Conservation (phyloP, 1,140 invertebrate genomes). For the Venturia canescens region DNA sequence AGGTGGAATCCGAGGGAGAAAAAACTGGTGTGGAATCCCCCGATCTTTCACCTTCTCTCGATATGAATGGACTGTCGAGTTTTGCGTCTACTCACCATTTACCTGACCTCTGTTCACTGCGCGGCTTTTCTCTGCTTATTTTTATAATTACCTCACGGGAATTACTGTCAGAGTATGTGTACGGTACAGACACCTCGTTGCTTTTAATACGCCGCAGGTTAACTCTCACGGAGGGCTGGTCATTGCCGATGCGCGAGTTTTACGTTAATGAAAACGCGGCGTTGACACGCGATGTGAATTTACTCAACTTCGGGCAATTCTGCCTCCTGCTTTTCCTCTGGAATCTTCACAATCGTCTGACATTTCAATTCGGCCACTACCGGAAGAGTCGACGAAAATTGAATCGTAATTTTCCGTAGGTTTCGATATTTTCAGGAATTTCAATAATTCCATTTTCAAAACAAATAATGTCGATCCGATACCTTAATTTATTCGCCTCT, state of each 20-base stretch:
- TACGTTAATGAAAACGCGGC: slow-evolving; percentile 3
- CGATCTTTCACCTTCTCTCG: not conserved
- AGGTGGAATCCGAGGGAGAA: slow-evolving; percentile 26
- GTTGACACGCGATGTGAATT: slow-evolving; percentile 20
- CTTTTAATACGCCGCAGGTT: not conserved
- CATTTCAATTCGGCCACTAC: too few relatives aligned
- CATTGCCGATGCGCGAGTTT: slow-evolving; percentile 17
- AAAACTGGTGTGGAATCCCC: not conserved
- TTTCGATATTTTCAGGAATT: too few relatives aligned
- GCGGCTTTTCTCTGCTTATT: not conserved
- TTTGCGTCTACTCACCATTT: not conserved
- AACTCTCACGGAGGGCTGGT: slow-evolving; percentile 7
- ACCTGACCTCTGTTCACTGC: not conserved
- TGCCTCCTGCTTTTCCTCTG: too few relatives aligned
- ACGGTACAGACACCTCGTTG: not conserved
- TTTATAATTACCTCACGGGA: slow-evolving; percentile 4
- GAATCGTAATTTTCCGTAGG: too few relatives aligned
- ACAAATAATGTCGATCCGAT: too few relatives aligned
- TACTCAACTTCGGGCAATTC: slow-evolving; percentile 4
- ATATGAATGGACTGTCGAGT: not conserved
- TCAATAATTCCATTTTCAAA: too few relatives aligned
- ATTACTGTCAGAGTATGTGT: not conserved
- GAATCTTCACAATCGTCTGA: too few relatives aligned
- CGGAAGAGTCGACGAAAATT: too few relatives aligned
- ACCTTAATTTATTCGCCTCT: too few relatives aligned